Evolutionary conservation across 2,797 vertebrate species (phyloP).

Genomic region (Mallotus villosus): DNA sequence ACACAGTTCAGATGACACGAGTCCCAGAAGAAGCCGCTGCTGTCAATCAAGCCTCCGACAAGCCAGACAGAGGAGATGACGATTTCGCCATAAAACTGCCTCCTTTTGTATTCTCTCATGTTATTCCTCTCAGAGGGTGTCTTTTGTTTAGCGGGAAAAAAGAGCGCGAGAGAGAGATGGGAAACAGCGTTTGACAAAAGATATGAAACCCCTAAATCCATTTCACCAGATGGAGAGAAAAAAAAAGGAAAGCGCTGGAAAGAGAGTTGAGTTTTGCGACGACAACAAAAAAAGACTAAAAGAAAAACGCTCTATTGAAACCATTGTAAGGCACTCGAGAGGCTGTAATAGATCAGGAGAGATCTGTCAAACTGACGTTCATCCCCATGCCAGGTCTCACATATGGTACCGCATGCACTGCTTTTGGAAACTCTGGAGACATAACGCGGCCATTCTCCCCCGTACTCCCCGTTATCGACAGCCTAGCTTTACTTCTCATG

Average conservation of each 20-base stretch:
- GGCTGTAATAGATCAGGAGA: conserved; percentile 97
- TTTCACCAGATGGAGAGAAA: conserved; percentile 69
- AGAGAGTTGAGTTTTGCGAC: conserved; percentile 10
- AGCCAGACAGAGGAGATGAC: conserved; percentile 65
- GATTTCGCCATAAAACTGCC: conserved; percentile 76
- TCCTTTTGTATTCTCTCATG: conserved; percentile 79
- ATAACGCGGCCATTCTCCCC: conserved; percentile 98
- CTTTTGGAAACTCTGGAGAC: conserved; percentile 99
- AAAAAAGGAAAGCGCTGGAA: conserved; percentile 21
- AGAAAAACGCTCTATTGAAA: conserved; percentile 69
- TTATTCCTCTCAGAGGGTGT: conserved; percentile 80
- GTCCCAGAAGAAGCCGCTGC: conserved; percentile 81
- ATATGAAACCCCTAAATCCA: conserved; percentile 77
- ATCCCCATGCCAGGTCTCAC: conserved; percentile 98
- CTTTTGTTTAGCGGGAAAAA: conserved; percentile 68
- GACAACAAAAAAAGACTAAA: conserved; percentile 20
- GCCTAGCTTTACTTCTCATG: conserved; percentile 96
- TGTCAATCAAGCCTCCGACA: conserved; percentile 82
- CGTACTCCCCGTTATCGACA: conserved; percentile 98
- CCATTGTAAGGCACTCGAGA: conserved; percentile 99
- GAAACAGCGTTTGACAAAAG: conserved; percentile 86
- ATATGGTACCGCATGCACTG: conserved; percentile 96
- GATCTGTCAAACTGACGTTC: conserved; percentile 99
- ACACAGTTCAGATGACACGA: conserved; percentile 75
- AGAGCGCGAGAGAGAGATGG: conserved; percentile 61